Conservation (phyloP, 2,888 invertebrate genomes). For the Alitta virens region DNA sequence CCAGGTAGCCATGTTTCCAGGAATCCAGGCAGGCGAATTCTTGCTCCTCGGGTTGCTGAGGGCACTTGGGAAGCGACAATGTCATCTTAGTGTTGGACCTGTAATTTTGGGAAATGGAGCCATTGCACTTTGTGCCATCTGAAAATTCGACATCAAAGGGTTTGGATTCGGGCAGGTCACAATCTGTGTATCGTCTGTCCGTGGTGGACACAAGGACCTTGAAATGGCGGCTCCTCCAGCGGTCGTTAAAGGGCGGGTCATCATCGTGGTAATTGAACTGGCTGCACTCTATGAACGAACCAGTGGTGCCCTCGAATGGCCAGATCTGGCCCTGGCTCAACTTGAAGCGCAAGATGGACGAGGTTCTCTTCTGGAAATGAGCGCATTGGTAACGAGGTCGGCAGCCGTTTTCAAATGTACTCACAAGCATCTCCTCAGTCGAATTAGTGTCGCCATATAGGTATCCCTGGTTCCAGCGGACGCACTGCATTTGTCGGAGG, state of each 20-base stretch:
- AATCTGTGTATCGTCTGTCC: conserved; percentile 12
- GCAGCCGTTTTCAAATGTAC: conserved; percentile 21
- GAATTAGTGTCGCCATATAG: conserved; percentile 8
- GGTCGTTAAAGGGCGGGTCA: conserved; percentile 13
- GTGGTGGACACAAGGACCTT: conserved; percentile 15
- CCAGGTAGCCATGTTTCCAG: conserved; percentile 15
- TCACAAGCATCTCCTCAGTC: conserved; percentile 20
- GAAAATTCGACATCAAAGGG: conserved; percentile 9
- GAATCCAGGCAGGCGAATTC: conserved; percentile 22
- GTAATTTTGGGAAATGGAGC: conserved; percentile 2
- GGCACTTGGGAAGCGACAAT: conserved; percentile 15
- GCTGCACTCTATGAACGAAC: conserved; percentile 13
- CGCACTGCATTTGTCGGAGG: not conserved
- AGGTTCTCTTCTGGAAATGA: conserved; percentile 15
- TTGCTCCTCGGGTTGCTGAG: not conserved
- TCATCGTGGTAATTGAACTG: conserved; percentile 21
- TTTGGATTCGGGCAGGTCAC: conserved; percentile 11
- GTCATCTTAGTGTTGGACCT: conserved; percentile 11
- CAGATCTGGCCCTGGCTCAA: conserved; percentile 21
- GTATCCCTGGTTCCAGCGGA: conserved; percentile 8
- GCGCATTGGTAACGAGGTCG: conserved; percentile 19
- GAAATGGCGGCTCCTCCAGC: conserved; percentile 19
- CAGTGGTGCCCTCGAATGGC: conserved; percentile 18
- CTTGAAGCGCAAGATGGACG: conserved; percentile 19
- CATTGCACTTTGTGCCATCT: conserved; percentile 16